A percentile compares a stretch with the other conserved stretches of the same genome.
Evolutionary conservation across 2,888 invertebrate genomes (phyloP).

Genomic region (Exocentrus adspersus): DNA sequence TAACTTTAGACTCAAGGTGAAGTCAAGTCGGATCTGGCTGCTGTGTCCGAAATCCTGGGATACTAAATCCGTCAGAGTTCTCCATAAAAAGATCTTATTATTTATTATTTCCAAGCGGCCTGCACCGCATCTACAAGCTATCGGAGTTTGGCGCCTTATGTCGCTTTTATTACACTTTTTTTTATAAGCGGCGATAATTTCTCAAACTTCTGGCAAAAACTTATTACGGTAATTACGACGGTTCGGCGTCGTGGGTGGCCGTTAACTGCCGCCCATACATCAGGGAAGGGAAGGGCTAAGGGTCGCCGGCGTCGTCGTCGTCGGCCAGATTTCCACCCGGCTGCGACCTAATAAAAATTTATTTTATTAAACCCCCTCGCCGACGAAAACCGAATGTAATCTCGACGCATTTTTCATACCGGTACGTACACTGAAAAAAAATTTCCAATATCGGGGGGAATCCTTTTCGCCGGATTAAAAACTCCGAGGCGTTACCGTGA

Average conservation of each 20-base stretch:
- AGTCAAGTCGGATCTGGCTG: no score
- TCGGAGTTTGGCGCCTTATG: background rate
- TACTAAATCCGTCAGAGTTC: no score
- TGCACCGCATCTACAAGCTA: background rate
- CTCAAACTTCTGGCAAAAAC: slow-evolving; percentile 23
- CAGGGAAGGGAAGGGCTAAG: background rate
- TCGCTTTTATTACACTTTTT: slow-evolving; percentile 21
- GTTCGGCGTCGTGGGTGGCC: background rate
- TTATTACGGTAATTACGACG: slow-evolving; percentile 15
- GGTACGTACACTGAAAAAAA: no score
- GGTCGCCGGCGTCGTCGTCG: no score
- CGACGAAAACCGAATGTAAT: slow-evolving; percentile 3
- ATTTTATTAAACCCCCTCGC: slow-evolving; percentile 15
- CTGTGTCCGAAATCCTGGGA: no score
- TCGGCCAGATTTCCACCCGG: slow-evolving; percentile 4
- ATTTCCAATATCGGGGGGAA: background rate
- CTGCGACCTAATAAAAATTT: slow-evolving; percentile 14
- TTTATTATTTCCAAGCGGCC: background rate
- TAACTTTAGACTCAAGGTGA: no score
- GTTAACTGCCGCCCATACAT: background rate
- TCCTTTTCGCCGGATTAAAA: slow-evolving; percentile 14
- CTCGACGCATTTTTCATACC: background rate
- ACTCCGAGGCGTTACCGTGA: slow-evolving; percentile 11
- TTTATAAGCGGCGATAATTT: slow-evolving; percentile 24
- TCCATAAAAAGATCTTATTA: no score